Conservation (phyloP, 2,888 invertebrate genomes). For the Hetaerina titia region DNA sequence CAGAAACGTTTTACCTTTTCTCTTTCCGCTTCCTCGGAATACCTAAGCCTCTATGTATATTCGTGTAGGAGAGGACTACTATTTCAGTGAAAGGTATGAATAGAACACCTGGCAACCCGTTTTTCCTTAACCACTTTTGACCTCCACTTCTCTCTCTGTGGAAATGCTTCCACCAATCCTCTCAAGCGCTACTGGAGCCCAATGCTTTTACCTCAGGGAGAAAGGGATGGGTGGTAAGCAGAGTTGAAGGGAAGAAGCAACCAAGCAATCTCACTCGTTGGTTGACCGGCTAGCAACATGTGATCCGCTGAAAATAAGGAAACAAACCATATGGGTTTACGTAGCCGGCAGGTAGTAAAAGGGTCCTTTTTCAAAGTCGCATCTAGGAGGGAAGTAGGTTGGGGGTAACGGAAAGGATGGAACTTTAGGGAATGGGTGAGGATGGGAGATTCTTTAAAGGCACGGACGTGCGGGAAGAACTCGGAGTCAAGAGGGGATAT, state of each 20-base stretch:
- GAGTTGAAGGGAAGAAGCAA: not conserved
- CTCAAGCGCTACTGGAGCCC: not conserved
- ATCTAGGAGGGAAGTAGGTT: not conserved
- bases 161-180: not conserved
- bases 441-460: not conserved
- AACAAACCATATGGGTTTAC: no score
- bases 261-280: not conserved
- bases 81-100: not conserved
- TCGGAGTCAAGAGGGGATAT: no score
- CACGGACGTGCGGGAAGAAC: not conserved
- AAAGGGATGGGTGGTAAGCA: not conserved
- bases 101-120: not conserved
- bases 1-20: no score
- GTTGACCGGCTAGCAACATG: not conserved
- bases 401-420: not conserved
- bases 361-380: not conserved
- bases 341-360: not conserved
- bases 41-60: no score
- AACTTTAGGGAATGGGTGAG: not conserved
- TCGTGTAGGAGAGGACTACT: no score
- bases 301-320: no score
- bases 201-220: not conserved
- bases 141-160: not conserved
- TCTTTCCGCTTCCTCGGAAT: no score
- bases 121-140: not conserved